phyloP scores from a whole-genome alignment of 1,140 invertebrate genomes.

The Triops longicaudatus region DNA sequence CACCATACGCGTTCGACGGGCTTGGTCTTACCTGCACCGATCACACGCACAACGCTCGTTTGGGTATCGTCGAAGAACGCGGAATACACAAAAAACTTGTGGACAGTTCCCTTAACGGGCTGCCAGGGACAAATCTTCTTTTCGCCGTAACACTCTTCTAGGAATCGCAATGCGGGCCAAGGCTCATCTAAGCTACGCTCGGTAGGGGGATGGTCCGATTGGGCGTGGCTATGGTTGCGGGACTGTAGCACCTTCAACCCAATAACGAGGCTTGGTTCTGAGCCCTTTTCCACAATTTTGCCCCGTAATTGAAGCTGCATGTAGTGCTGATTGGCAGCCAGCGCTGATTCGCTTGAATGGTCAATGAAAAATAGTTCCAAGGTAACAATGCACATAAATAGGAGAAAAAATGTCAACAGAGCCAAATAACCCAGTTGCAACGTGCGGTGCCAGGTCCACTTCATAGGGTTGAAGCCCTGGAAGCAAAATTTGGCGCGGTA shows the following conservation, averaged over 20 bases:
- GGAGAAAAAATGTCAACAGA: neutral
- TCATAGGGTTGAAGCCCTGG: neutral
- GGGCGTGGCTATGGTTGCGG: neutral
- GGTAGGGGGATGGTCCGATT: neutral
- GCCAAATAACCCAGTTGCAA: neutral
- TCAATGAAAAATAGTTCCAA: neutral
- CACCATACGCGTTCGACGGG: slow-evolving; percentile 75
- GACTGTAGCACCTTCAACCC: neutral
- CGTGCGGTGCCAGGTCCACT: neutral
- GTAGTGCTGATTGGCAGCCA: neutral
- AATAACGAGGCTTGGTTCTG: neutral
- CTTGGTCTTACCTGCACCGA: slow-evolving; percentile 77
- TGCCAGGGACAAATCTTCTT: slow-evolving; percentile 37
- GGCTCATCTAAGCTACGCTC: neutral
- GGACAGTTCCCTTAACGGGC: slow-evolving; percentile 37
- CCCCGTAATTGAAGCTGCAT: neutral
- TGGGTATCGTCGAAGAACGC: slow-evolving; percentile 62
- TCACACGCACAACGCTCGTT: slow-evolving; percentile 58
- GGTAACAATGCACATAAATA: neutral
- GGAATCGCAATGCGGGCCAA: neutral
- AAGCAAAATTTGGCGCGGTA: slow-evolving; percentile 8
- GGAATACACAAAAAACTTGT: slow-evolving; percentile 84
- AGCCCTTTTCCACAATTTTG: neutral
- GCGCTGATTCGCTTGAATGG: neutral
- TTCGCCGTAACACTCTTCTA: neutral